phyloP scores from a whole-genome alignment of 2,888 invertebrate genomes.

The Quadriops clusia region DNA sequence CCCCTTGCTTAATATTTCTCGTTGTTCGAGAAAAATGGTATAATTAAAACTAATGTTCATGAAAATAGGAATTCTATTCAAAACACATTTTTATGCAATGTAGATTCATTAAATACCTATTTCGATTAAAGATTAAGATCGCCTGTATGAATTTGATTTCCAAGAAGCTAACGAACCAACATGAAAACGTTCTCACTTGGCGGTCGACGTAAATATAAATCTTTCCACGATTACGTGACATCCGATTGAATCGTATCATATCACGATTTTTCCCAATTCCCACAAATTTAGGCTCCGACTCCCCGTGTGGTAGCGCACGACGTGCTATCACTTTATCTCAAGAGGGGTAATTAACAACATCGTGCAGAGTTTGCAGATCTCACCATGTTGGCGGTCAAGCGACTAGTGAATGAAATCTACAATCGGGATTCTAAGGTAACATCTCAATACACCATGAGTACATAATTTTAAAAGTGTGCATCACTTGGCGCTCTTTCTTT shows the following conservation, averaged over 20 bases:
- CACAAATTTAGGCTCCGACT: slow-evolving; percentile 25
- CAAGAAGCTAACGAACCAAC: too few species aligned
- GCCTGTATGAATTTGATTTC: too few species aligned
- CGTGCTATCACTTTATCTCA: slow-evolving; percentile 24
- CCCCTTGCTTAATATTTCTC: too few species aligned
- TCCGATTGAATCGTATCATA: slow-evolving; percentile 16
- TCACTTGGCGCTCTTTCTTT: slow-evolving; percentile 6
- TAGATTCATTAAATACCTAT: too few species aligned
- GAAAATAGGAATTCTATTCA: too few species aligned
- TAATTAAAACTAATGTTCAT: too few species aligned
- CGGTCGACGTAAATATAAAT: too few species aligned
- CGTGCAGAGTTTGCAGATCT: slow-evolving; percentile 27
- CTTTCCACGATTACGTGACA: slow-evolving; percentile 15
- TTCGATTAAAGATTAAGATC: too few species aligned
- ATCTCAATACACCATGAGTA: slow-evolving; percentile 24
- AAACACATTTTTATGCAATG: too few species aligned
- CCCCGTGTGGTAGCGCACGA: slow-evolving; percentile 20
- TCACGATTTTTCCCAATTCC: slow-evolving; percentile 28
- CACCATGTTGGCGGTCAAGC: slow-evolving; percentile 26
- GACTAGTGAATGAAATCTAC: slow-evolving; percentile 27
- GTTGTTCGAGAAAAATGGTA: too few species aligned
- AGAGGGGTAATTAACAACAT: slow-evolving; percentile 30
- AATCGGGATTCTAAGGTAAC: slow-evolving; percentile 27
- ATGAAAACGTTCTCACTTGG: too few species aligned
- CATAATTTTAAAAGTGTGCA: neutral